A percentile compares a stretch with the other conserved stretches of the same genome.
phyloP scores from a whole-genome alignment of 2,113 vertebrate genomes.

The Pluvialis apricaria region DNA sequence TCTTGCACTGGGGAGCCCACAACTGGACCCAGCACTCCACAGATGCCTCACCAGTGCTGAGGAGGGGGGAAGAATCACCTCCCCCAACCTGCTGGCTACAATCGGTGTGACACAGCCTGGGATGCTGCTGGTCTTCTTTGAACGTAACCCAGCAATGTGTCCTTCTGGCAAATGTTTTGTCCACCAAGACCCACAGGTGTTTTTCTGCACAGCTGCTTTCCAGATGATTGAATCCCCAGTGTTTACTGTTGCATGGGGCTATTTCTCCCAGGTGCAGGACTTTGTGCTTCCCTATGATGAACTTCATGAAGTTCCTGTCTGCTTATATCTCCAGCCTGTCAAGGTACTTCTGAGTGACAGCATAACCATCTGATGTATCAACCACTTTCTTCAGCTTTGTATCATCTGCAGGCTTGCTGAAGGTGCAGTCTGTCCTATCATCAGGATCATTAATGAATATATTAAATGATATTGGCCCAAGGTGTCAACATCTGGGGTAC shows the following conservation, averaged over 20 bases:
- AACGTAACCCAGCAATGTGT: too few relatives aligned
- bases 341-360: background rate
- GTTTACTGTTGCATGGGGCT: background rate
- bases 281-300: background rate
- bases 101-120: background rate
- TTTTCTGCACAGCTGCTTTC: background rate
- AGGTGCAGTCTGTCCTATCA: background rate
- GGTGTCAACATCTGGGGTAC: background rate
- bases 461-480: background rate
- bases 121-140: background rate
- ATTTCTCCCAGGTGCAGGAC: background rate
- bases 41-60: background rate
- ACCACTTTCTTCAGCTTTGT: background rate
- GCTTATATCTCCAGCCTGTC: background rate
- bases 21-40: background rate
- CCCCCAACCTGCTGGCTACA: background rate
- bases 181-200: background rate
- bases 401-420: background rate
- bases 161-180: background rate
- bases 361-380: background rate
- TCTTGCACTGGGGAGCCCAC: background rate
- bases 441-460: background rate
- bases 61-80: background rate
- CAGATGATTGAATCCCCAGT: background rate
- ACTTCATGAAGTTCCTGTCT: background rate